These are phyloP conservation scores for Eremophila alpestris DNA, from an alignment of 2,797 vertebrate species.

Conservation along the genomic window DNA sequence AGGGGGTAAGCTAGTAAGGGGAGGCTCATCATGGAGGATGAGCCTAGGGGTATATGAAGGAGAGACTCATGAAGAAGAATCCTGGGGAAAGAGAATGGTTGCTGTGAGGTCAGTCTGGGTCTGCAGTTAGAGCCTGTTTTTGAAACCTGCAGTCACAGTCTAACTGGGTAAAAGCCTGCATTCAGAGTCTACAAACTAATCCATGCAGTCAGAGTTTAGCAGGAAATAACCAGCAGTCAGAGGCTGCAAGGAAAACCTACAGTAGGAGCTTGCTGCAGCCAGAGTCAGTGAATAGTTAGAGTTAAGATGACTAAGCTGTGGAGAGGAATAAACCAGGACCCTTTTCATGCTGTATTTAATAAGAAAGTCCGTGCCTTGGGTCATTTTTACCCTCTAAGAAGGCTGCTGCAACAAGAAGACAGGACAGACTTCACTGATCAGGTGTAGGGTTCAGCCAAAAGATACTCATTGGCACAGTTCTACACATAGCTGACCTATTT, in stretches of 20 bases:
- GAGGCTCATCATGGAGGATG: background rate
- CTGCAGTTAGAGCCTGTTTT: too few relatives aligned
- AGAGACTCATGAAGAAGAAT: background rate
- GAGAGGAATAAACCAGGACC: background rate
- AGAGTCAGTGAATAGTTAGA: too few relatives aligned
- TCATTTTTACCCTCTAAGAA: background rate
- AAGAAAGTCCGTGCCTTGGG: too few relatives aligned
- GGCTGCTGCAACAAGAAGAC: background rate
- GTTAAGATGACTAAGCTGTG: background rate
- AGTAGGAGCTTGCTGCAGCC: too few relatives aligned
- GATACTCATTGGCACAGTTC: background rate
- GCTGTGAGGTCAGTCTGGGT: background rate
- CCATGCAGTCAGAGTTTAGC: too few relatives aligned
- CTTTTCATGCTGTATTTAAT: background rate
- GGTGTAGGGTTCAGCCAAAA: background rate
- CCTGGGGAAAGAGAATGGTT: background rate
- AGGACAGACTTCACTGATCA: fast-evolving
- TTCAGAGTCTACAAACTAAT: too few relatives aligned
- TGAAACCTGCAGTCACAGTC: too few relatives aligned
- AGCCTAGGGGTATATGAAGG: background rate
- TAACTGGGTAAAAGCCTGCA: too few relatives aligned
- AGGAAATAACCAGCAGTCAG: too few relatives aligned
- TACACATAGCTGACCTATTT: fast-evolving
- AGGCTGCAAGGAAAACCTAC: too few relatives aligned
- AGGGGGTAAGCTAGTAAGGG: background rate